Base-by-base conservation (phyloP, 2,888 invertebrate genomes). In the Trilocha varians region DNA sequence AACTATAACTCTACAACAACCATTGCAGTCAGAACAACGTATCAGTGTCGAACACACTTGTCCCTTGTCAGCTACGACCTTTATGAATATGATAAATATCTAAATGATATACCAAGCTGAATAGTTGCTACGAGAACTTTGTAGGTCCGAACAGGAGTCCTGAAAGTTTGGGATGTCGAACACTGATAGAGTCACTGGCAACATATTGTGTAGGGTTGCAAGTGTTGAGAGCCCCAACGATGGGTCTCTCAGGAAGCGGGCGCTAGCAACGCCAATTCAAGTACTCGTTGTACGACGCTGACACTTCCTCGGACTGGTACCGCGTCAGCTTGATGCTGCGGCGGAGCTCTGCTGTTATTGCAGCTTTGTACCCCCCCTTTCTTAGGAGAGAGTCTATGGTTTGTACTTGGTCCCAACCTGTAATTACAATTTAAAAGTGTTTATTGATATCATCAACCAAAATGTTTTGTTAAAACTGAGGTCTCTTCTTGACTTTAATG, bases 371-470 rank as follows among this genome's bases (percentile, higher is more conserved):
- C 38, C 99, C 99, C 53, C 98, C 99, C 86, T 99, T 99, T 56
- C 98, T 91, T 50, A 99, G 89, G 48, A 99, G 87, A 34, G 98
- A 97, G 85, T 99, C 99, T 67, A 99, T 97, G 16, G 99, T 99
- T 86, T 99, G 98, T 54, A 95, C 90, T 85, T 97, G 96, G 89
- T 99, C 96, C 99, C 99, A 99, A 62, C 98, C 98, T 98, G 80
- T 15, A 85, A 71, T 16, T n/a, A 35, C 13, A 8, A 17, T 5
- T 13, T 5, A 18, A 18, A 6, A 25, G 11, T 25, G 11, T n/a
- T n/a, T n/a, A n/a, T n/a, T n/a, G n/a, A n/a, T n/a, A n/a, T n/a
- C n/a, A n/a, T n/a, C n/a, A n/a, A n/a, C n/a, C n/a, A n/a, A n/a
- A n/a, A n/a, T n/a, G n/a, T n/a, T n/a, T n/a, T n/a, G n/a, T n/a